Percentiles rank a stretch among this genome's conserved stretches.
These are phyloP conservation scores for Penelope pileata DNA, from an alignment of 2,113 vertebrate species.

Conservation along the genomic window DNA sequence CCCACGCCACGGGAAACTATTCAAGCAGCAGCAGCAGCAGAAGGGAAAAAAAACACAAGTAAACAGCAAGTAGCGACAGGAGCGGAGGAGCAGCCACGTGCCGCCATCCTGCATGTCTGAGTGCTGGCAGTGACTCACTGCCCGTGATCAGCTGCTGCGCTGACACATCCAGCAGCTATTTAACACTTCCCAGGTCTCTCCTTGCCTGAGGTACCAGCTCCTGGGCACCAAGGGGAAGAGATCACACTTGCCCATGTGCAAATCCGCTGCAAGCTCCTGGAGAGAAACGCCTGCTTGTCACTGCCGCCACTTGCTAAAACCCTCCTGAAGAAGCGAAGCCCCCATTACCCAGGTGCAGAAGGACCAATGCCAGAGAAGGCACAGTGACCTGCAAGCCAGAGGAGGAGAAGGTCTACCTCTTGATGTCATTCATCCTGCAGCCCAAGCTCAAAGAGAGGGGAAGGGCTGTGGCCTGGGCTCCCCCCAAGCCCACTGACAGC, in stretches of 20 bases:
- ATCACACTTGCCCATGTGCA: neutral
- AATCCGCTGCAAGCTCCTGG: neutral
- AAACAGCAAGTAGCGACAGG: neutral
- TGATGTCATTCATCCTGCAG: neutral
- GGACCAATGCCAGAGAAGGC: neutral
- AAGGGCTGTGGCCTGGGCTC: fast-evolving
- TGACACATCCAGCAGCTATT: slow-evolving; percentile 22
- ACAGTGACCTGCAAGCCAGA: neutral
- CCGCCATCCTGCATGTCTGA: neutral
- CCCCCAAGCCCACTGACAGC: neutral
- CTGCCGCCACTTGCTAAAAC: neutral
- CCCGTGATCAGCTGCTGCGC: neutral
- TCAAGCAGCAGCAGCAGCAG: neutral
- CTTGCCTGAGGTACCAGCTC: fast-evolving
- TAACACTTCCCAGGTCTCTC: neutral
- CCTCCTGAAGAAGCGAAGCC: neutral
- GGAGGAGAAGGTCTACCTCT: neutral
- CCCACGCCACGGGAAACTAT: neutral
- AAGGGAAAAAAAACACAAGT: neutral
- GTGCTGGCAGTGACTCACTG: neutral
- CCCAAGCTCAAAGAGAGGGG: neutral
- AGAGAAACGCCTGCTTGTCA: neutral
- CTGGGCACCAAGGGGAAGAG: neutral
- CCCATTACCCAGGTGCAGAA: neutral
- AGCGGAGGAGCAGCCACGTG: neutral